Evolutionary conservation across 1,140 invertebrate genomes (phyloP).

Genomic region (Apis laboriosa): DNA sequence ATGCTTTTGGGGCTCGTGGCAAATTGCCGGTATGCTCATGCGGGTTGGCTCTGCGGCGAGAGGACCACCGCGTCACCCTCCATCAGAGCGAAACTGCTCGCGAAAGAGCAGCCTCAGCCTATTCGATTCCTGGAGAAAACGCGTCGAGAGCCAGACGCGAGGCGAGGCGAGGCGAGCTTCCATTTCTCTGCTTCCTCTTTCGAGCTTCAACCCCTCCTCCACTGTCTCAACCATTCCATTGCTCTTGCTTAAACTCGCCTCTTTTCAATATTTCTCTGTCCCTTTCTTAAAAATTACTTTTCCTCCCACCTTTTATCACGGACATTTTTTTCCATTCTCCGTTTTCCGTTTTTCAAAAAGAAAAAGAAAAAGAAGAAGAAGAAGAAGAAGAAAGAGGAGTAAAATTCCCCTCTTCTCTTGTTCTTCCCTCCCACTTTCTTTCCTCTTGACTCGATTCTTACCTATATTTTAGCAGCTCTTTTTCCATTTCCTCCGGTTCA

Average conservation of each 20-base stretch:
- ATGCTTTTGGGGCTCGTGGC: constrained; percentile 15
- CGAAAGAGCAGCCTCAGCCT: constrained; percentile 41
- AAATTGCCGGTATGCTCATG: constrained; percentile 39
- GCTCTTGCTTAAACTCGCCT: not conserved
- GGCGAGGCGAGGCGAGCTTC: not conserved
- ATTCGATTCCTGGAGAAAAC: constrained; percentile 33
- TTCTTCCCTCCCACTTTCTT: too few species aligned
- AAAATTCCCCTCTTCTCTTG: too few species aligned
- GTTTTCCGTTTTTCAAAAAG: not conserved
- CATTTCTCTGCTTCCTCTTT: not conserved
- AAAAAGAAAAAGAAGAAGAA: too few species aligned
- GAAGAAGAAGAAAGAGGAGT: too few species aligned
- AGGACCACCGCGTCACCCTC: constrained; percentile 34
- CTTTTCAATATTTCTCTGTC: constrained; percentile 4
- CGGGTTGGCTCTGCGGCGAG: constrained; percentile 19
- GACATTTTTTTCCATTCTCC: not conserved
- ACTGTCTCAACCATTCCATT: not conserved
- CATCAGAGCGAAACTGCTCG: constrained; percentile 31
- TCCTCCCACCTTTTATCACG: too few species aligned
- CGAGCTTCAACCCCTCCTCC: too few species aligned
- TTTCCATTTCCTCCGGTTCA: constrained; percentile 10
- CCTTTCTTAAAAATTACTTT: not conserved
- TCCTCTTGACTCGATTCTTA: not conserved
- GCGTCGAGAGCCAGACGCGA: constrained; percentile 6
- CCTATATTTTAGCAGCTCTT: not conserved